Base-by-base conservation (phyloP, 2,888 invertebrate species). In the Rugalucina vietnamica region DNA sequence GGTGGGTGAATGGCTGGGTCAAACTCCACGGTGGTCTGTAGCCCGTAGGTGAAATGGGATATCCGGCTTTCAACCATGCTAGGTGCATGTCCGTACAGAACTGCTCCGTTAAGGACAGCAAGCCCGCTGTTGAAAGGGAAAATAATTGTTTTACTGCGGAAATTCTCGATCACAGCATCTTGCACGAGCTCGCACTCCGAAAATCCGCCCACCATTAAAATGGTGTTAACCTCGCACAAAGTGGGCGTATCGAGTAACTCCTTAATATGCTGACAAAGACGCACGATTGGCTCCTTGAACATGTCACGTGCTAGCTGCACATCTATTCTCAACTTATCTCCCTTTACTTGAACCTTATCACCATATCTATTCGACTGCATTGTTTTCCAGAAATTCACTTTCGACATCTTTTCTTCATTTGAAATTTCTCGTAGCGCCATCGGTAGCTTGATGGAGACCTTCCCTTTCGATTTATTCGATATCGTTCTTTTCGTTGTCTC, bases 91-190 rank as follows among this genome's bases (percentile, higher is more conserved):
- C 89, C 89, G 57, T 74, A 89, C 36, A 87, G 60, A 24, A 87
- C 89, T n/a, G 89, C 89, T 3, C 87, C 89, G 73, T 86, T 89
- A 18, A 89, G 43, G 10, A 89, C 87, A 34, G 83, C 81, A 27
- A 89, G 77, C 2, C 87, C 87, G 1, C 85, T 82, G 69, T 89
- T 87, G 18, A 77, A 77, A 18, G 89, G 89, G 49, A 89, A 79
- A 14, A 89, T 32, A 29, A 74, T 18, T 5, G 24, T 74, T 32
- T 79, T 54, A 2, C 39, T 29, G 8, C 36, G 29, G 34, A 79
- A 60, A 29, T 29, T 21, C 12, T 72, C 21, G 18, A n/a, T 50
- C 18, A 73, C 49, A 18, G 80, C 80, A 57, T 78, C 39, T 39
- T 84, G 84, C 29, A 84, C 81, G 10, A 84, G 43, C 21, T 37